These are phyloP conservation scores for Trogon melanurus DNA, from an alignment of 2,113 vertebrate genomes.

Conservation along the genomic window DNA sequence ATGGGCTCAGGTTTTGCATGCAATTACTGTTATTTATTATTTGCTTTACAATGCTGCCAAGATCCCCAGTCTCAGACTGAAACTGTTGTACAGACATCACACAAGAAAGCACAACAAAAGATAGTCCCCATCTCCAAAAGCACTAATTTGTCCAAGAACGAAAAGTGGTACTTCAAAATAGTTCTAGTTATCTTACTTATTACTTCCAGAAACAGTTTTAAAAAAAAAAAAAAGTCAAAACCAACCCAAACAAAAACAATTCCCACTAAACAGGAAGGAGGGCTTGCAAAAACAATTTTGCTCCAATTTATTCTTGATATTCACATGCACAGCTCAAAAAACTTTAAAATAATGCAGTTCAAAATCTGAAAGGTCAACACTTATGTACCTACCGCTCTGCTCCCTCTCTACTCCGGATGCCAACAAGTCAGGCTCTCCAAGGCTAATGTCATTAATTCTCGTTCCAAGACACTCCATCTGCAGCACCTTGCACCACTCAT, in stretches of 20 bases:
- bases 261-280: neutral
- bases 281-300: neutral
- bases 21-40: slow-evolving; percentile 2
- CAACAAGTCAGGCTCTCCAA: slow-evolving; percentile 84
- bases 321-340: rapidly evolving
- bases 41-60: neutral
- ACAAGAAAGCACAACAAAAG: neutral
- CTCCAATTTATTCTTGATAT: neutral
- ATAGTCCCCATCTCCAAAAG: neutral
- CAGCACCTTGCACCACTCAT: slow-evolving; percentile 87
- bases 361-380: neutral
- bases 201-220: neutral
- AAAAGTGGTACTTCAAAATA: neutral
- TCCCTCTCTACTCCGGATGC: slow-evolving; percentile 84
- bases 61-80: neutral
- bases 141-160: neutral
- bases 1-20: neutral
- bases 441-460: slow-evolving; percentile 78
- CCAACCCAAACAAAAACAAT: neutral
- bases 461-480: slow-evolving; percentile 83
- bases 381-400: slow-evolving; percentile 81
- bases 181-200: neutral
- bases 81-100: neutral
- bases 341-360: neutral
- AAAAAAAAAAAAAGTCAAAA: neutral